A percentile compares a stretch with the other conserved stretches of the same genome.
These are phyloP conservation scores for Drosophila birchii DNA, from an alignment of 2,888 invertebrate genomes.

Conservation along the genomic window DNA sequence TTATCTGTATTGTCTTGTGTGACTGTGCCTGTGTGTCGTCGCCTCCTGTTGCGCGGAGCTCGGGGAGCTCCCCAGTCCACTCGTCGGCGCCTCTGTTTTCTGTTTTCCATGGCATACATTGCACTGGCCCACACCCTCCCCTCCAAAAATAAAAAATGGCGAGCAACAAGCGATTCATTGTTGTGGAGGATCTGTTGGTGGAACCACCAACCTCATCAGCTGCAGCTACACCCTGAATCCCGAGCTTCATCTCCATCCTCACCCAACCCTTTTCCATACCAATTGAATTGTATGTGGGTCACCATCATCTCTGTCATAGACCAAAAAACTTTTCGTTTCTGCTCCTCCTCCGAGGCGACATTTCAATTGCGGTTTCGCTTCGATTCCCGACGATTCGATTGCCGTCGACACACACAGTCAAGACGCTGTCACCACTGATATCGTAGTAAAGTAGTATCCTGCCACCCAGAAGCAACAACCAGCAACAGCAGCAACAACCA, in stretches of 20 bases:
- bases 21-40: conserved; percentile 41
- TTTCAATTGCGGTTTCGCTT: conserved; percentile 76
- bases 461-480: conserved; percentile 21
- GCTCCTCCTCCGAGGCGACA: conserved; percentile 58
- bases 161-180: conserved; percentile 65
- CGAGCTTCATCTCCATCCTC: background rate
- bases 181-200: conserved; percentile 24
- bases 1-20: conserved; percentile 48
- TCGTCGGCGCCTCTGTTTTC: background rate
- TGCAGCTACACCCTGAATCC: background rate
- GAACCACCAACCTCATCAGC: conserved; percentile 4
- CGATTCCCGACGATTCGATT: conserved; percentile 65
- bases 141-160: conserved; percentile 18
- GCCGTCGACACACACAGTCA: conserved; percentile 70
- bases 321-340: conserved; percentile 56
- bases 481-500: conserved; percentile 35
- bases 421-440: conserved; percentile 55
- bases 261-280: conserved; percentile 43
- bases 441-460: conserved; percentile 25
- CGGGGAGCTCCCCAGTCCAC: background rate
- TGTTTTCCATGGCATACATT: conserved; percentile 13
- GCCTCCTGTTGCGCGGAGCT: conserved; percentile 71
- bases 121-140: conserved; percentile 17
- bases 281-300: conserved; percentile 70
- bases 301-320: conserved; percentile 31